Evolutionary conservation across 2,888 invertebrate genomes (phyloP).

Genomic region (Craniophora ligustri): DNA sequence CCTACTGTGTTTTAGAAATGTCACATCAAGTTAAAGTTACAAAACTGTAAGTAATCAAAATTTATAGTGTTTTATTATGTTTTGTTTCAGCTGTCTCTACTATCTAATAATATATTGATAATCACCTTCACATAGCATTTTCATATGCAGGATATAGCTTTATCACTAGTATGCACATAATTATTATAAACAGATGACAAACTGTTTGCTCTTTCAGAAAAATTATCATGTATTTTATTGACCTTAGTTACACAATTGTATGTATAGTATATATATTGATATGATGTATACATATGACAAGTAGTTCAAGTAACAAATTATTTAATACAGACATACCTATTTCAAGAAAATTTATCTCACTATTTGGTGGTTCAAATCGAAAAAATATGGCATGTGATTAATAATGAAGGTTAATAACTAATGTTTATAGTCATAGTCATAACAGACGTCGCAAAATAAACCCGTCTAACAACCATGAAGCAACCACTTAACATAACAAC

Average conservation of each 20-base stretch:
- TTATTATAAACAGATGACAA: constrained; percentile 15
- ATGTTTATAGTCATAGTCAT: constrained; percentile 9
- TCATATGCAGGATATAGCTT: constrained; percentile 2
- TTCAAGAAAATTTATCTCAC: too few species aligned
- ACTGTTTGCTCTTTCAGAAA: constrained; percentile 1
- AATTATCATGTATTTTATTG: constrained; percentile 9
- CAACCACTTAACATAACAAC: constrained; percentile 35
- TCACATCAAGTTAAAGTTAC: too few species aligned
- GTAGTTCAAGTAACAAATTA: too few species aligned
- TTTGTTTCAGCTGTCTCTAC: not conserved
- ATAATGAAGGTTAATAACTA: constrained; percentile 6
- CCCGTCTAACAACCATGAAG: constrained; percentile 23
- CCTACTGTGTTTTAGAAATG: too few species aligned
- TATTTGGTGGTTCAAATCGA: constrained; percentile 1
- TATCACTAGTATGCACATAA: constrained; percentile 21
- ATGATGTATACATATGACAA: too few species aligned
- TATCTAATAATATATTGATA: not conserved
- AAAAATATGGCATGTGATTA: constrained; percentile 5
- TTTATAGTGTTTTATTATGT: too few species aligned
- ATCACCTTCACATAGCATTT: constrained; percentile 5
- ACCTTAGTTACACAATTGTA: constrained; percentile 15
- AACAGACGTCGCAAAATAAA: constrained; percentile 45
- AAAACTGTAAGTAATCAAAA: not conserved
- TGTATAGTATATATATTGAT: too few species aligned
- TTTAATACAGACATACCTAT: too few species aligned